Conservation (phyloP, 2,113 vertebrate genomes). For the Siniperca knerii region DNA sequence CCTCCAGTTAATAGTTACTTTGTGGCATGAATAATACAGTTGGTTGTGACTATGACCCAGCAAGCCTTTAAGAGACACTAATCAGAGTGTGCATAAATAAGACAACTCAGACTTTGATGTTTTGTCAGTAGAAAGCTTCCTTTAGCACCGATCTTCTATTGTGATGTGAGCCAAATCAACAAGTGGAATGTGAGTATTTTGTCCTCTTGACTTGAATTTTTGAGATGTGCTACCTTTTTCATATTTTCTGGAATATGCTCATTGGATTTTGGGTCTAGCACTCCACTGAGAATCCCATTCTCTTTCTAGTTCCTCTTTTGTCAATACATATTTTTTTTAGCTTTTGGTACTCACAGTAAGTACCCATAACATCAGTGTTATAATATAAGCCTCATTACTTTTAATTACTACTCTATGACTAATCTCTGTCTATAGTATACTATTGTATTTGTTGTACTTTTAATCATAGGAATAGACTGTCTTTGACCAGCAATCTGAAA, state of each 20-base stretch:
- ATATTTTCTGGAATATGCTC: too few relatives aligned
- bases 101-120: neutral
- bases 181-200: too few relatives aligned
- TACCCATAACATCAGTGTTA: neutral
- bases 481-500: neutral
- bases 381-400: neutral
- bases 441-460: neutral
- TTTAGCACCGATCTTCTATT: too few relatives aligned
- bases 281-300: too few relatives aligned
- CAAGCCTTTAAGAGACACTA: neutral
- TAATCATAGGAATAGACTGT: neutral
- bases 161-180: too few relatives aligned
- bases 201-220: too few relatives aligned
- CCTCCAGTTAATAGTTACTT: neutral
- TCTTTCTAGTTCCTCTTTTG: too few relatives aligned
- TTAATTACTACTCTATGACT: neutral
- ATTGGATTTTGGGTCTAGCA: too few relatives aligned
- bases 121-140: neutral
- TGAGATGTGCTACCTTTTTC: too few relatives aligned
- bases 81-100: neutral
- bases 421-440: neutral
- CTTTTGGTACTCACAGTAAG: neutral
- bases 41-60: neutral
- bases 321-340: neutral
- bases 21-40: slow-evolving; percentile 15